phyloP scores from a whole-genome alignment of 2,888 invertebrate species.

The Lathronympha strigana region DNA sequence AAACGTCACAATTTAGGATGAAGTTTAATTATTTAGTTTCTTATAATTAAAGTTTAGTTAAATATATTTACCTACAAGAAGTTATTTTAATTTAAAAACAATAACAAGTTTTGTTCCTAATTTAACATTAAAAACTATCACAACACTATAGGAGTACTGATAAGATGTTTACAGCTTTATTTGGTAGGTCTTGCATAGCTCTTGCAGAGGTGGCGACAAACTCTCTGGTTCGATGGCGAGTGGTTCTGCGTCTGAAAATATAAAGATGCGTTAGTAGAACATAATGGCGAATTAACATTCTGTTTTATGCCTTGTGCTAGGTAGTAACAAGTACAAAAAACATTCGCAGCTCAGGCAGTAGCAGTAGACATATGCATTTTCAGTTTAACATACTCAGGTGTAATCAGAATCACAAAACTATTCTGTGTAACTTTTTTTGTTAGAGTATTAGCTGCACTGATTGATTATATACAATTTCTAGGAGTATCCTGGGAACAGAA shows the following conservation, averaged over 20 bases:
- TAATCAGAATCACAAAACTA: neutral
- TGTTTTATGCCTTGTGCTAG: constrained; percentile 3
- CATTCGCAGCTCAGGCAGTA: no score
- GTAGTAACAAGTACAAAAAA: neutral
- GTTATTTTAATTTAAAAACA: no score
- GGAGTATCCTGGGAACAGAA: no score
- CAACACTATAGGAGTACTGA: neutral
- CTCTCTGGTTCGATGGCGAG: constrained; percentile 6
- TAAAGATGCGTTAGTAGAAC: constrained; percentile 3
- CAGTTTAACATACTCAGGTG: neutral
- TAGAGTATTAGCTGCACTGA: no score
- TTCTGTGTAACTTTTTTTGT: no score
- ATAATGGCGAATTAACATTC: neutral
- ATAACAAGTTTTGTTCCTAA: neutral
- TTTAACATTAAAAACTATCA: neutral
- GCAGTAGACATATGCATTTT: no score
- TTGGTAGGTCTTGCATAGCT: constrained; percentile 35
- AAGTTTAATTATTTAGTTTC: no score
- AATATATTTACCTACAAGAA: no score
- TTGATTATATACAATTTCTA: no score
- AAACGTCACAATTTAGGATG: no score
- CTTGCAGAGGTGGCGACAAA: constrained; percentile 25
- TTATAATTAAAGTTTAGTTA: no score
- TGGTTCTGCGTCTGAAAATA: constrained; percentile 31
- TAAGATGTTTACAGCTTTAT: constrained; percentile 12